Conservation (phyloP, 2,797 vertebrate genomes). For the Poecile montanus region DNA sequence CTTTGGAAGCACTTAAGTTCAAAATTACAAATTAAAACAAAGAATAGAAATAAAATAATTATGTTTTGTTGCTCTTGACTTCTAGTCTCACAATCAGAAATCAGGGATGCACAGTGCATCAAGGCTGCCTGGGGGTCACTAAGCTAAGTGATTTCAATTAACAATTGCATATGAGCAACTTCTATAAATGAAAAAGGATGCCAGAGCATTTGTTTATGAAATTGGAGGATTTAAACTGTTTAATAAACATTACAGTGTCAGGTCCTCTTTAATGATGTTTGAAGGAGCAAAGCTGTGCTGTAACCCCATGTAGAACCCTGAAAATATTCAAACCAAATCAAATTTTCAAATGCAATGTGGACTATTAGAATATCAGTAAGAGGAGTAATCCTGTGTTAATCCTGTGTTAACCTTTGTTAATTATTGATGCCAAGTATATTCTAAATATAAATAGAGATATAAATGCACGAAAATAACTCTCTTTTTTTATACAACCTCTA, state of each 20-base stretch:
- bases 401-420: background rate
- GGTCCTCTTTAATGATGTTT: background rate
- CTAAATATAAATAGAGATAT: background rate
- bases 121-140: background rate
- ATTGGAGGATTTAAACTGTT: background rate
- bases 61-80: conserved; percentile 4
- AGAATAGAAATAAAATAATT: conserved; percentile 22
- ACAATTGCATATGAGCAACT: background rate
- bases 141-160: conserved; percentile 14
- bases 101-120: background rate
- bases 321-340: background rate
- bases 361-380: background rate
- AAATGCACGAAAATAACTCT: background rate
- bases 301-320: background rate
- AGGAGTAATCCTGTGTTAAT: background rate
- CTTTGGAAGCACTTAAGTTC: conserved; percentile 28
- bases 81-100: background rate
- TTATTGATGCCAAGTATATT: background rate
- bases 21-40: conserved; percentile 30
- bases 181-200: background rate
- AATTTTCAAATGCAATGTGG: background rate
- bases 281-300: background rate
- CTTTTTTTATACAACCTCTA: background rate
- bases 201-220: background rate
- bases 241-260: background rate